Evolutionary conservation across 2,888 invertebrate species (phyloP), one percentile per base, ranked within the genome.

Genomic region (Acanthosepion lycidas): DNA sequence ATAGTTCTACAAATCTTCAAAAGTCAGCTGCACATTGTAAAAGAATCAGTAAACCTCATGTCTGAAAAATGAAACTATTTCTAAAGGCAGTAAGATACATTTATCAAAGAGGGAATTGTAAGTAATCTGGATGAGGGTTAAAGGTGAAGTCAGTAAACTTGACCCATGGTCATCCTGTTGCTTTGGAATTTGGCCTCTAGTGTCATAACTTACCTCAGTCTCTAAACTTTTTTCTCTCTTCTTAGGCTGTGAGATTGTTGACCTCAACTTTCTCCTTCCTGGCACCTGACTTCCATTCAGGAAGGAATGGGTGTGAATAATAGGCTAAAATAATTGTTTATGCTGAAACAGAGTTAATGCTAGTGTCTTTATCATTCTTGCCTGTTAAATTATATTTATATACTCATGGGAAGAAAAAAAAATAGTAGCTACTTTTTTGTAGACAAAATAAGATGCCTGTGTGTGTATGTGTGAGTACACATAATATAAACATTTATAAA

Each of bases 201-300:
- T 78, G n/a, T 78, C n/a, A 78, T 78, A 78, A 78, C n/a, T 78
- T 78, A n/a, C n/a, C 78, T 33, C 78, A n/a, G 6, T 78, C 28
- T 9, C n/a, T 33, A 78, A n/a, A n/a, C n/a, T 5, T 20, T 78
- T n/a, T 12, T 78, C 33, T n/a, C n/a, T 78, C n/a, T 18, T 33
- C 18, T 78, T 33, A 6, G n/a, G n/a, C n/a, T 78, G 78, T n/a
- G 33, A n/a, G 5, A n/a, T 78, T 78, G n/a, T n/a, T 78, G 78
- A 78, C 78, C 78, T n/a, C 42, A n/a, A 78, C 78, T 78, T 78
- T 78, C 78, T 78, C 78, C 4, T 78, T 78, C 78, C 78, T n/a
- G 78, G n/a, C 78, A 78, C 78, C 78, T 78, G n/a, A 78, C 78
- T 78, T 78, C 78, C 78, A 78, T 78, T 78, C 78, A 78, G 78